Percentiles rank a stretch among this genome's conserved stretches.
Evolutionary conservation across 2,113 vertebrate genomes (phyloP).

Genomic region (Meriones unguiculatus): DNA sequence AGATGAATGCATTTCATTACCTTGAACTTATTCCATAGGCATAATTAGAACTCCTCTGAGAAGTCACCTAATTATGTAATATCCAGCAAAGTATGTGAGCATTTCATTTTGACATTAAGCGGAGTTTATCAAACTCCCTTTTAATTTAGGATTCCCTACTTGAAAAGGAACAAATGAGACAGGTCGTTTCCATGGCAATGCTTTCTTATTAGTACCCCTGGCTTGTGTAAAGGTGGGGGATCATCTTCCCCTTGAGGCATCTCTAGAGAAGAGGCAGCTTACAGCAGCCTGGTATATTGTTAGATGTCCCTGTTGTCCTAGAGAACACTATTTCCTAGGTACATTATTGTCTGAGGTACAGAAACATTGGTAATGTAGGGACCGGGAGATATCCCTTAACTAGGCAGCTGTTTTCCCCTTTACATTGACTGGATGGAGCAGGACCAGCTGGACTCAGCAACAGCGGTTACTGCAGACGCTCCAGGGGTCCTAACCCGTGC

Average conservation of each 20-base stretch:
- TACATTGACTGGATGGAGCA: conserved; percentile 57
- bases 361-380: conserved; percentile 67
- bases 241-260: not conserved
- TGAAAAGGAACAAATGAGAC: conserved; percentile 56
- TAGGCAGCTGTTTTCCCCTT: conserved; percentile 64
- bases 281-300: conserved; percentile 52
- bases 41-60: conserved; percentile 78
- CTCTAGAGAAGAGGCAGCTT: conserved; percentile 32
- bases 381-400: conserved; percentile 67
- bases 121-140: conserved; percentile 62
- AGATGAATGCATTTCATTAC: conserved; percentile 75
- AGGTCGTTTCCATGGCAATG: conserved; percentile 46
- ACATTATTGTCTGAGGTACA: conserved; percentile 72
- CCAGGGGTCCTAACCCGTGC: not conserved
- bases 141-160: conserved; percentile 67
- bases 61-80: conserved; percentile 77
- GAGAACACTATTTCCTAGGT: conserved; percentile 74
- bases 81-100: conserved; percentile 64
- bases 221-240: conserved; percentile 39
- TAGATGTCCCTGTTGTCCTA: conserved; percentile 68
- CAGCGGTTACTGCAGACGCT: conserved; percentile 59
- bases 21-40: conserved; percentile 65
- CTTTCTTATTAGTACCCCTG: conserved; percentile 46
- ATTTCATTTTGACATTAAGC: conserved; percentile 66
- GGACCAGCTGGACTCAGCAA: conserved; percentile 61